phyloP scores from a whole-genome alignment of 2,797 vertebrate genomes.

The Bradypus variegatus region DNA sequence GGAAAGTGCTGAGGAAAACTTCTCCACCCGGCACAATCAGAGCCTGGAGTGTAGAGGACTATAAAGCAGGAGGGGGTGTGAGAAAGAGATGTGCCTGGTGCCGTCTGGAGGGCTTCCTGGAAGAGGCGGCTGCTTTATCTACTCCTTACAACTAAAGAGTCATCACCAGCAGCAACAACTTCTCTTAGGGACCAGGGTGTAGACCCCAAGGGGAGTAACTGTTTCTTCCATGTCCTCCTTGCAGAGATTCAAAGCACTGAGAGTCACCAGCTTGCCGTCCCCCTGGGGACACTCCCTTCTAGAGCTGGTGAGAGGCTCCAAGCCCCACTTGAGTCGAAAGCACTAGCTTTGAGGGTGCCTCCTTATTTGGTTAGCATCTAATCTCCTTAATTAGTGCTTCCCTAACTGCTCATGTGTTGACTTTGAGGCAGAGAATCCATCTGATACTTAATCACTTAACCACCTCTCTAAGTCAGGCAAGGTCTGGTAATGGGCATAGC shows the following conservation, averaged over 20 bases:
- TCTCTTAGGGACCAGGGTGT: not conserved
- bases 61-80: not conserved
- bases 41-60: not conserved
- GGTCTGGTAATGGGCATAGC: not conserved
- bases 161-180: not conserved
- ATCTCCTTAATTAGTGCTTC: not conserved
- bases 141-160: not conserved
- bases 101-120: constrained; percentile 20
- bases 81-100: not conserved
- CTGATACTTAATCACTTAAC: not conserved
- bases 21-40: not conserved
- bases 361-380: not conserved
- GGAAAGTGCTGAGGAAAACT: not conserved
- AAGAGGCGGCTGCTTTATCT: not conserved
- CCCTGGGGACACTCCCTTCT: too few species aligned
- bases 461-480: not conserved
- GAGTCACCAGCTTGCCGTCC: not conserved
- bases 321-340: not conserved
- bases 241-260: not conserved
- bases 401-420: not conserved
- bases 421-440: not conserved
- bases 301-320: not conserved
- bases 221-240: not conserved
- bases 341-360: not conserved
- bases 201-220: not conserved